Conservation (phyloP, 2,113 vertebrate species). For the Morone chrysops region DNA sequence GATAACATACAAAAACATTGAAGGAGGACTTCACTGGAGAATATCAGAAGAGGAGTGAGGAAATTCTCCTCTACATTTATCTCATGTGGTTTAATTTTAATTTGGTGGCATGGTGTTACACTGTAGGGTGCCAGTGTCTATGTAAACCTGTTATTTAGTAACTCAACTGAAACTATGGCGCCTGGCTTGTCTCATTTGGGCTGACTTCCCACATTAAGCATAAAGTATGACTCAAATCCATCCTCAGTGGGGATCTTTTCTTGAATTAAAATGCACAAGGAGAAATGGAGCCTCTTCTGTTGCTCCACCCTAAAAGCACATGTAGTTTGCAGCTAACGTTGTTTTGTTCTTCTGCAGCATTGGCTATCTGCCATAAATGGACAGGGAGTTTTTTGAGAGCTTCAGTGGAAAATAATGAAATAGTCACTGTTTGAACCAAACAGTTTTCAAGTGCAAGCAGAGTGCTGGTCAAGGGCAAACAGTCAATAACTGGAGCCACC, state of each 20-base stretch:
- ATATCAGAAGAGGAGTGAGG: constrained; percentile 19
- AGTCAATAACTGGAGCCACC: constrained; percentile 64
- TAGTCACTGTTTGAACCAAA: constrained; percentile 41
- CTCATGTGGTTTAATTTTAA: constrained; percentile 52
- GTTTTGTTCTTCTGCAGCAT: neutral
- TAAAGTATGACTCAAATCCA: constrained; percentile 49
- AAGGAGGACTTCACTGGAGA: constrained; percentile 24
- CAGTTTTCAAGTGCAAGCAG: constrained; percentile 47
- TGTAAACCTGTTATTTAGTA: constrained; percentile 65
- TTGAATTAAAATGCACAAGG: constrained; percentile 29
- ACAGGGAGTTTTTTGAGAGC: neutral
- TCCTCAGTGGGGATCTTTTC: constrained; percentile 21
- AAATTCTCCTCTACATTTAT: constrained; percentile 30
- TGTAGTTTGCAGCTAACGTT: neutral
- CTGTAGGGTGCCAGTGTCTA: constrained; percentile 33
- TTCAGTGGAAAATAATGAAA: constrained; percentile 7
- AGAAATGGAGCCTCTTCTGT: constrained; percentile 5
- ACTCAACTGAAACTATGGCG: constrained; percentile 35
- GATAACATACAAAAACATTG: constrained; percentile 59
- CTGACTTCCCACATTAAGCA: constrained; percentile 58
- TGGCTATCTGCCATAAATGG: neutral
- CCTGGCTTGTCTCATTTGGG: constrained; percentile 32
- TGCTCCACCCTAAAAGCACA: neutral
- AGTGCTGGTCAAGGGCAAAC: constrained; percentile 64
- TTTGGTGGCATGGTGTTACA: constrained; percentile 39